These are phyloP conservation scores for Sciaenops ocellatus DNA, from an alignment of 2,797 vertebrate species.

Conservation along the genomic window DNA sequence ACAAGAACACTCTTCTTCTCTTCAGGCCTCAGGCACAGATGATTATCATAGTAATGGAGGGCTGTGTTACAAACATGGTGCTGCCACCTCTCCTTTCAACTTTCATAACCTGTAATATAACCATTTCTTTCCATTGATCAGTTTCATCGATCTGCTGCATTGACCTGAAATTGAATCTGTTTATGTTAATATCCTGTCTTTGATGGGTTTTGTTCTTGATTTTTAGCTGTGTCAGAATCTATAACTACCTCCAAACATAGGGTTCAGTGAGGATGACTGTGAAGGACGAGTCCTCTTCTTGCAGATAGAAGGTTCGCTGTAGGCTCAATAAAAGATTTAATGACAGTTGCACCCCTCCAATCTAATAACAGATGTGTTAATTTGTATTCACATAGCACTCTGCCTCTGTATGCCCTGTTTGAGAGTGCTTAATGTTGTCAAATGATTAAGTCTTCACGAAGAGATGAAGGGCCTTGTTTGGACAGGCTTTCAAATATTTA, in stretches of 20 bases:
- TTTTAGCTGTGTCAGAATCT: conserved; percentile 48
- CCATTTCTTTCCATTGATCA: conserved; percentile 51
- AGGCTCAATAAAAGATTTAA: conserved; percentile 47
- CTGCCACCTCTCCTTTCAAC: conserved; percentile 52
- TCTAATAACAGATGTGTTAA: conserved; percentile 60
- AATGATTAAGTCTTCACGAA: conserved; percentile 73
- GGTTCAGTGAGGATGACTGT: conserved; percentile 28
- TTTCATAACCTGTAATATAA: conserved; percentile 62
- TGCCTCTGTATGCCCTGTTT: conserved; percentile 57
- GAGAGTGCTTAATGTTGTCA: conserved; percentile 75
- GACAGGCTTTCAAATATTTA: conserved; percentile 67
- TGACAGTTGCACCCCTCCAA: conserved; percentile 47
- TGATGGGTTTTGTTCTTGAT: conserved; percentile 55
- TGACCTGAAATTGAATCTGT: conserved; percentile 72
- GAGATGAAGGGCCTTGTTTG: conserved; percentile 73
- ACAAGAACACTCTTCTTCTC: conserved; percentile 28
- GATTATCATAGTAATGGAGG: conserved; percentile 56
- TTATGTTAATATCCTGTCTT: conserved; percentile 60
- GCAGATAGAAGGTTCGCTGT: conserved; percentile 32
- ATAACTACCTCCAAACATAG: conserved; percentile 25
- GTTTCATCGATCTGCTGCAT: conserved; percentile 62
- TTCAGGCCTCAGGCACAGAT: conserved; percentile 44
- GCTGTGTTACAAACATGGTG: conserved; percentile 47
- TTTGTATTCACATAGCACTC: conserved; percentile 72
- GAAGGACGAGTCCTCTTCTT: conserved; percentile 41